Base-by-base conservation (phyloP, 92 coral and sea anemone genomes). In the Umimayanthus chanpuru region DNA sequence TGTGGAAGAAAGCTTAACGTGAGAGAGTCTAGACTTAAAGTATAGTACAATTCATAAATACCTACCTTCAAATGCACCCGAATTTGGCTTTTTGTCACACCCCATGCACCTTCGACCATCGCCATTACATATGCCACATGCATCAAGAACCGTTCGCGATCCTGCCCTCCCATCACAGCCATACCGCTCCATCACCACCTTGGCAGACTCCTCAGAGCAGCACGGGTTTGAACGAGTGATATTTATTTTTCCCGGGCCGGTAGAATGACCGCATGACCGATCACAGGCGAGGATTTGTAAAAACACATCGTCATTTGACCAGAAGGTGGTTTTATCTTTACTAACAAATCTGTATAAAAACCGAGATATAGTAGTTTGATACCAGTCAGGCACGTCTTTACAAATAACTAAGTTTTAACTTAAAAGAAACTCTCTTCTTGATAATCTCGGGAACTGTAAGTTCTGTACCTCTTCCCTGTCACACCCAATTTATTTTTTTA, bases 41-140 rank as follows among this genome's bases (percentile, higher is more conserved):
- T 61, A 61, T 23, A 21, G 26, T 16, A 61, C 4, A 61, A 61
- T 61, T 26, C 8, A 21, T 61, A 4, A 21, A 61, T 49, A 83
- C 87, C 44, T 70, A 83, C 87, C 87, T 11, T 15, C 7, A 18
- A 43, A 83, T 68, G 78, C 78, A 26, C 87, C 87, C 38, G 87
- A 83, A 83, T 83, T 70, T 12, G 26, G 44, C n/a, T 44, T 83
- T 0, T 73, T 70, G 38, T 83, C 87, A 15, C 87, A 83, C 36
- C 87, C 87, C 40, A 44, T 18, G 26, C 87, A 83, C 9, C 36
- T 47, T 71, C 20, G 30, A 15, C 43, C 47, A 9, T 47, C 12
- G 28, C 87, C 87, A 15, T 43, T 43, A 67, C 87, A 83, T 12
- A 0, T 11, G 21, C 67, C 87, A 68, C 87, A 83, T 49, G 4